A percentile compares a stretch with the other conserved stretches of the same genome.
Conservation (phyloP, 2,113 vertebrate genomes). For the Corynorhinus townsendii region DNA sequence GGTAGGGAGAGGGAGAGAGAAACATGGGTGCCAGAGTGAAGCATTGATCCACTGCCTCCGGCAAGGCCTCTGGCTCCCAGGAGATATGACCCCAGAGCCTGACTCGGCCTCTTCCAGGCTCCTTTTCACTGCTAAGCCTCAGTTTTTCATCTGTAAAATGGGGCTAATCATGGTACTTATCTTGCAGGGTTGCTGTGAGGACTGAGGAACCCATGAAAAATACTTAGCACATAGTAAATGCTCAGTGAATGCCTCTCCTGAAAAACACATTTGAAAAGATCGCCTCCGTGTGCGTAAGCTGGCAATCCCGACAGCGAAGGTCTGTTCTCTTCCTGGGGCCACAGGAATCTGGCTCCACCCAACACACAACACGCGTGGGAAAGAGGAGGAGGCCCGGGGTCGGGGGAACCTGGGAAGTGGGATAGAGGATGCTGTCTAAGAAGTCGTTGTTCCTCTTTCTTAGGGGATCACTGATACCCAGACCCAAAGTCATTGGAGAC, state of each 20-base stretch:
- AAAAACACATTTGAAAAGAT: neutral
- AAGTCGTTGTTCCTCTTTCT: neutral
- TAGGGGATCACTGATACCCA: neutral
- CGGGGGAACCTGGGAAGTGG: neutral
- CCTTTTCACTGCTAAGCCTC: neutral
- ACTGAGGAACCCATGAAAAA: neutral
- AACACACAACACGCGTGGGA: neutral
- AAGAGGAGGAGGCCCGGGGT: neutral
- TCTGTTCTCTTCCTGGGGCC: neutral
- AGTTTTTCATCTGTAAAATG: neutral
- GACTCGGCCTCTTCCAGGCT: neutral
- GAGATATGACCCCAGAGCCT: neutral
- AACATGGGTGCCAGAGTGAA: too few species aligned
- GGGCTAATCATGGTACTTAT: neutral
- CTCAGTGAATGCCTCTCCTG: neutral
- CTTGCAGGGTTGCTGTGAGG: neutral
- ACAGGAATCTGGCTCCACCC: neutral
- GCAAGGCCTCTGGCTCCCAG: neutral
- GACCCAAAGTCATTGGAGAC: neutral
- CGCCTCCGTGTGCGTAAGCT: accelerated
- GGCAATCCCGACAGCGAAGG: neutral
- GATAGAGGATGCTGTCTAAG: neutral
- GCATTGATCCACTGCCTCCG: too few species aligned
- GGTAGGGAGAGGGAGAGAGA: too few species aligned
- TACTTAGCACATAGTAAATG: neutral